Conservation (phyloP, 2,888 invertebrate genomes). For the Melanargia galathea region DNA sequence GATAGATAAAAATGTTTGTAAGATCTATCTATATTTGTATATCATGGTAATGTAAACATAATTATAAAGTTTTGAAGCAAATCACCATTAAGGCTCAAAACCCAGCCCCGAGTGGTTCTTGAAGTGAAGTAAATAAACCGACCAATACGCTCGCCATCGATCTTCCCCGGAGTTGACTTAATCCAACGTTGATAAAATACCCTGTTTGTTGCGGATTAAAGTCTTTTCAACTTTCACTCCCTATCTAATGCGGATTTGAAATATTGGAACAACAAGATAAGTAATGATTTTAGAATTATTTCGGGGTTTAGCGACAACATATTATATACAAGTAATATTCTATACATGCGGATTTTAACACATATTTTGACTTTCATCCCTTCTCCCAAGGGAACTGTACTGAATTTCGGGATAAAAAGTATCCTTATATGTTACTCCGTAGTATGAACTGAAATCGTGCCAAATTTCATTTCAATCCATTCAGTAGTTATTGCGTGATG, state of each 20-base stretch:
- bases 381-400: too few relatives aligned
- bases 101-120: not conserved
- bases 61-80: not conserved
- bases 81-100: not conserved
- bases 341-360: too few relatives aligned
- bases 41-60: not conserved
- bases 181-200: conserved; percentile 13
- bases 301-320: too few relatives aligned
- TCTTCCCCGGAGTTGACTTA: not conserved
- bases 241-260: not conserved
- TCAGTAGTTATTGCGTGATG: too few relatives aligned
- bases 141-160: not conserved
- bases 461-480: too few relatives aligned
- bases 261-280: not conserved
- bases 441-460: too few relatives aligned
- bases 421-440: too few relatives aligned
- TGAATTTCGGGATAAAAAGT: too few relatives aligned
- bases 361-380: too few relatives aligned
- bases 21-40: not conserved
- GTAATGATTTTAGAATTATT: not conserved
- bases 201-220: conserved; percentile 10
- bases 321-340: too few relatives aligned
- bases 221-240: conserved; percentile 1
- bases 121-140: conserved; percentile 4
- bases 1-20: not conserved